Evolutionary conservation across 2,888 invertebrate species (phyloP).

Genomic region (Drosophila austrosaltans): DNA sequence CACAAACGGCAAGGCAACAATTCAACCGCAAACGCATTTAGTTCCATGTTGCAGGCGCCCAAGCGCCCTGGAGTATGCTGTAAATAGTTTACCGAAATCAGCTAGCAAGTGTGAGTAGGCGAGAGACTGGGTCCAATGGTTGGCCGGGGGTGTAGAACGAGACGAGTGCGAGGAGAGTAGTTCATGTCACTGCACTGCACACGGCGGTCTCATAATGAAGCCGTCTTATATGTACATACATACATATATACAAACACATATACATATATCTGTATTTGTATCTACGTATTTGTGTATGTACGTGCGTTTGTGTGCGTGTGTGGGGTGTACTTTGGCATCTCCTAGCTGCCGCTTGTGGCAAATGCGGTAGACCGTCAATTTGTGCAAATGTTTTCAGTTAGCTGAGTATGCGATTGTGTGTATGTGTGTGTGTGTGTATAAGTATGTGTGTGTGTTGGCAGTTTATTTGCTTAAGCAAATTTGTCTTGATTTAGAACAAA

Average conservation of each 20-base stretch:
- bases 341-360: constrained; percentile 72
- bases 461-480: constrained; percentile 60
- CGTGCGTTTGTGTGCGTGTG: constrained; percentile 30
- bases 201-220: constrained; percentile 65
- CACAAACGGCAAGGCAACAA: constrained; percentile 57
- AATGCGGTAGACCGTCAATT: constrained; percentile 75
- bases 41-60: constrained; percentile 51
- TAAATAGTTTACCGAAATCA: constrained; percentile 64
- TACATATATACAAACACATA: constrained; percentile 12
- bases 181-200: constrained; percentile 49
- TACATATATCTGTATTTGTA: constrained; percentile 23
- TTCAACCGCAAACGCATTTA: constrained; percentile 71
- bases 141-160: background rate
- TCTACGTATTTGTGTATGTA: constrained; percentile 30
- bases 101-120: constrained; percentile 18
- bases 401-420: constrained; percentile 34
- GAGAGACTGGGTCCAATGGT: too few relatives aligned
- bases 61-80: constrained; percentile 45
- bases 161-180: background rate
- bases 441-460: constrained; percentile 3
- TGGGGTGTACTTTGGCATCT: constrained; percentile 39
- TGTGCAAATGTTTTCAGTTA: constrained; percentile 70
- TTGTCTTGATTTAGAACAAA: constrained; percentile 58
- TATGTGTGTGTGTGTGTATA: constrained; percentile 12
- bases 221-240: constrained; percentile 32